A percentile compares a stretch with the other conserved stretches of the same genome.
Evolutionary conservation across 2,797 vertebrate genomes (phyloP).

Genomic region (Danio aesculapii): DNA sequence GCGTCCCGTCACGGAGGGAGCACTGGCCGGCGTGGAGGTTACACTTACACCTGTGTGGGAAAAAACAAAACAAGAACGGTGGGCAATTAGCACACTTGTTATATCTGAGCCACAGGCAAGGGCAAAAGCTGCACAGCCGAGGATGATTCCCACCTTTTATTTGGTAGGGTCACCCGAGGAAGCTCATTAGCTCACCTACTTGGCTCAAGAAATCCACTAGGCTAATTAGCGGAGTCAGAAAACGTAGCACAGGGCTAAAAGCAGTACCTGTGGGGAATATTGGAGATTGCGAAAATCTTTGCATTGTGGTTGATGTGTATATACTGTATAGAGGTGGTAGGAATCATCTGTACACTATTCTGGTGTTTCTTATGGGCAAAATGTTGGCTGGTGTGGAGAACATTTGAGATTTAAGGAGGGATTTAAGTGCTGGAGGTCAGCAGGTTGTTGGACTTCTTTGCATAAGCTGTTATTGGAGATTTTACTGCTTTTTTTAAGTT

Average conservation of each 20-base stretch:
- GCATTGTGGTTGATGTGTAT: background rate
- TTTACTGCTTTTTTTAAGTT: too few species aligned
- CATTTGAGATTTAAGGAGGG: background rate
- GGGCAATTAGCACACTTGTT: constrained; percentile 54
- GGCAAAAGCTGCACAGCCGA: constrained; percentile 38
- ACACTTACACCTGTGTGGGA: constrained; percentile 88
- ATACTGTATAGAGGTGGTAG: too few species aligned
- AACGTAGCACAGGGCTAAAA: constrained; percentile 1
- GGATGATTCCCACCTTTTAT: constrained; percentile 39
- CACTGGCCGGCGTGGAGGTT: constrained; percentile 91
- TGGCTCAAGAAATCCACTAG: constrained; percentile 35
- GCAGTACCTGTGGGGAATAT: constrained; percentile 45
- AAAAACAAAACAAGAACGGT: background rate
- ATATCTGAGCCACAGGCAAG: constrained; percentile 42
- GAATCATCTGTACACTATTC: too few species aligned
- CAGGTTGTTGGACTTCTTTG: background rate
- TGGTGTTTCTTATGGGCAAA: too few species aligned
- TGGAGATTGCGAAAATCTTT: background rate
- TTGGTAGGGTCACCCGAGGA: constrained; percentile 45
- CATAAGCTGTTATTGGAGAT: too few species aligned
- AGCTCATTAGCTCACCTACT: constrained; percentile 57
- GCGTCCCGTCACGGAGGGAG: constrained; percentile 82
- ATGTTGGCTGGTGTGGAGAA: background rate
- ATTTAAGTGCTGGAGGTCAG: background rate
- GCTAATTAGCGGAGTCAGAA: constrained; percentile 53